phyloP scores from a whole-genome alignment of 2,797 vertebrate species.

The Tachyglossus aculeatus region DNA sequence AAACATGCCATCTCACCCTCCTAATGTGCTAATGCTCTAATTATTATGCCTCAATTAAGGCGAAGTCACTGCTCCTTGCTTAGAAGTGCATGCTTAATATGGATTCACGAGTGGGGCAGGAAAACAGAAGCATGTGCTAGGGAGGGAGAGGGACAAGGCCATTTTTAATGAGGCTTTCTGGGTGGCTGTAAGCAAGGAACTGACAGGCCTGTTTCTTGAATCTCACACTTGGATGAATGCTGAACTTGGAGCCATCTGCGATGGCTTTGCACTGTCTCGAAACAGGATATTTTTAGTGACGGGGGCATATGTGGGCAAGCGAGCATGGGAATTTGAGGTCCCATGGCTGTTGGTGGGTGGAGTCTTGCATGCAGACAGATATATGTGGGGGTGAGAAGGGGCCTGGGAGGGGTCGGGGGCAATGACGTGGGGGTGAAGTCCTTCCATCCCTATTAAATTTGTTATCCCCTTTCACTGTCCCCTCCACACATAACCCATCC shows the following conservation, averaged over 20 bases:
- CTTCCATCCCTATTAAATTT: neutral
- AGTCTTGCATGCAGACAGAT: too few species aligned
- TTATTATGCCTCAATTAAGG: slow-evolving; percentile 83
- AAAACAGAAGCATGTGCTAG: neutral
- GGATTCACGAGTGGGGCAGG: slow-evolving; percentile 43
- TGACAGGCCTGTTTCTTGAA: slow-evolving; percentile 42
- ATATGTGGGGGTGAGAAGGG: too few species aligned
- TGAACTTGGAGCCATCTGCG: slow-evolving; percentile 37
- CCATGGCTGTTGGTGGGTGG: accelerated
- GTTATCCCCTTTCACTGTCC: too few species aligned
- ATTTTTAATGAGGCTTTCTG: slow-evolving; percentile 46
- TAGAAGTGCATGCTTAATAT: slow-evolving; percentile 72
- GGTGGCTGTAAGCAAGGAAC: slow-evolving; percentile 45
- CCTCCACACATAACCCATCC: too few species aligned
- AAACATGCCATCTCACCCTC: slow-evolving; percentile 81
- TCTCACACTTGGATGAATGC: slow-evolving; percentile 32
- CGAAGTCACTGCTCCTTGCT: slow-evolving; percentile 74
- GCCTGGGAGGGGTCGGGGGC: too few species aligned
- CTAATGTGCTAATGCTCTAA: slow-evolving; percentile 84
- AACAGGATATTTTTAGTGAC: slow-evolving; percentile 6
- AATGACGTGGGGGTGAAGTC: neutral
- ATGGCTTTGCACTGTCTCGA: neutral
- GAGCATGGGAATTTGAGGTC: neutral
- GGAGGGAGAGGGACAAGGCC: neutral
- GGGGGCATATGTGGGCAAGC: neutral